Base-by-base conservation (phyloP, 2,797 vertebrate genomes). In the Chelonia mydas region DNA sequence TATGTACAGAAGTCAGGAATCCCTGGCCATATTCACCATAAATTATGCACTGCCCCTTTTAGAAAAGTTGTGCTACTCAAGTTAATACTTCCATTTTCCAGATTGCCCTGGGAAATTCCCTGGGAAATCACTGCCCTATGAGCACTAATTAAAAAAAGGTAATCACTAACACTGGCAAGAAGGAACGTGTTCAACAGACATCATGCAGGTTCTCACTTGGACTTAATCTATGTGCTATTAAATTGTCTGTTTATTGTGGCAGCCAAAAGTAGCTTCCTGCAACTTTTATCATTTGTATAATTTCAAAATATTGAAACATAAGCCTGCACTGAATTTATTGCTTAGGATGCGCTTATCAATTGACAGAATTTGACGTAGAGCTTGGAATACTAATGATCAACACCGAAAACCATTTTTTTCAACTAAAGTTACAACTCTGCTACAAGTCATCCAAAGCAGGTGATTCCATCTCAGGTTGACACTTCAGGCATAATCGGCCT, bases 101-200 rank as follows among this genome's bases (percentile, higher is more conserved):
- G 16, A 79, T 90, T 85, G 81, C 89, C 72, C 50, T 90, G 92
- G 82, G 55, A 88, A 88, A 82, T 55, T n/a, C 76, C 55, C 78
- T 77, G 33, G 23, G 31, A 51, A 72, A 47, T 74, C 50, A 72
- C 90, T 84, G 2, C 37, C 16, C 23, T 10, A 31, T 78, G 15
- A 59, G 41, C 0, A 2, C 2, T 79, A 59, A 79, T 78, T 72
- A 87, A n/a, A 47, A 47, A 31, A 55, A 2, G 4, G n/a, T 72
- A 72, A 72, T 72, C n/a, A 23, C 65, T 11, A 83, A 8, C 13
- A 86, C 50, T 61, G 81, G 55, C 50, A 79, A 83, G 41, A 74
- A 88, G 45, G 61, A 76, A 92, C 27, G 3, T 87, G 7, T 87
- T 93, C 72, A 90, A n/a, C n/a, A 93, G 85, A 92, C n/a, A n/a